Base-by-base conservation (phyloP, 1,140 invertebrate genomes). In the Cyclina sinensis region DNA sequence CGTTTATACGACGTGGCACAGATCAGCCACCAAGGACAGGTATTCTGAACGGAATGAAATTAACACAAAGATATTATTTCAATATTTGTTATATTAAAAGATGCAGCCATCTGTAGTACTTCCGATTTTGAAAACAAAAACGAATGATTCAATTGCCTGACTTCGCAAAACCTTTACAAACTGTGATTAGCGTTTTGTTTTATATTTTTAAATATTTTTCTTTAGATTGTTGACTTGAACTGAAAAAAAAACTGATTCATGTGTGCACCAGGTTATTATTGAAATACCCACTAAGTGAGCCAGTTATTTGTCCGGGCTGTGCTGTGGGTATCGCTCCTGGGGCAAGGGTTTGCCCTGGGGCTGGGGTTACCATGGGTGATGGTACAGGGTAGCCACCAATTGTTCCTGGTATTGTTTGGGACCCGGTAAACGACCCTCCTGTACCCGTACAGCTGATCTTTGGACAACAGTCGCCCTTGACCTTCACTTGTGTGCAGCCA, bases 331-430 rank as follows among this genome's bases (percentile, higher is more conserved):
- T 5, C 12, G 39, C 43, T 2, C 54, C 43, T n/a, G 90, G 86
- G 14, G 32, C 35, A 0, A 62, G 11, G 4, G 46, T 78, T 21
- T 78, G 74, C 4, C 81, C 57, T 35, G 90, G 86, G 48, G 90
- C 83, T 1, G 83, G 82, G 1, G 82, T 86, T 35, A 62, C 70
- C 65, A 70, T 79, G 16, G 81, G 80, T 46, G 70, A 81, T 0
- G 91, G 90, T 0, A 89, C 39, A 18, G 91, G 91, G 24, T 89
- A 83, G 11, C 82, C 86, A 57, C 86, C 89, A 12, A 83, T 85
- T 9, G 86, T 80, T 24, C 80, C 57, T n/a, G 68, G 68, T 9
- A 83, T 68, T n/a, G 74, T 80, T 43, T 84, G 62, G 27, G 65
- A 88, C 12, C 91, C 91, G 46, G 81, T 88, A 68, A 87, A 85